Conservation (phyloP, 2,113 vertebrate species). For the Urocitellus parryii region DNA sequence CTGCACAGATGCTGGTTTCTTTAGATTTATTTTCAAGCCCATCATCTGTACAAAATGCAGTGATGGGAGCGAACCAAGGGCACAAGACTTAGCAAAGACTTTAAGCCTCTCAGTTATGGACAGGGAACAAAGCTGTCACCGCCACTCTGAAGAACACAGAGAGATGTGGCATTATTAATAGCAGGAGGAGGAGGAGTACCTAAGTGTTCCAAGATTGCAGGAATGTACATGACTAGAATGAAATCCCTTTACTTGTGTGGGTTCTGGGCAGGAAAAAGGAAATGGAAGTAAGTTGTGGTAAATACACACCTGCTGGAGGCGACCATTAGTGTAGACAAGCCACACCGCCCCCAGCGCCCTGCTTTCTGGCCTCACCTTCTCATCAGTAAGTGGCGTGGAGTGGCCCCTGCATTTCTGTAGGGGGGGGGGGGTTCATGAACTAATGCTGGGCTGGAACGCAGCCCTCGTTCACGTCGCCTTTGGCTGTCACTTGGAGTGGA, state of each 20-base stretch:
- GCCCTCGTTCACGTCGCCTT: neutral
- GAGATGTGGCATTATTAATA: no score
- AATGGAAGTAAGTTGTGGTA: neutral
- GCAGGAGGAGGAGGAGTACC: no score
- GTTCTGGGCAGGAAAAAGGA: neutral
- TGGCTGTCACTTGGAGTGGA: neutral
- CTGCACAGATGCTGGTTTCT: neutral
- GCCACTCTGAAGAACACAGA: neutral
- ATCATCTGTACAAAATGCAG: neutral
- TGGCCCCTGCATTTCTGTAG: no score
- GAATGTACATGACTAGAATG: neutral
- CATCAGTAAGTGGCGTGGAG: neutral
- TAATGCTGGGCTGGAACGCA: accelerated
- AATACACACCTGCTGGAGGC: no score
- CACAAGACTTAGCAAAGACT: neutral
- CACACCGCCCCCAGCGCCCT: neutral
- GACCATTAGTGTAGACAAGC: neutral
- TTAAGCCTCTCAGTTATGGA: neutral
- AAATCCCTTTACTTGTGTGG: neutral
- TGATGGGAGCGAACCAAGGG: neutral
- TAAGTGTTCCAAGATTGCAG: neutral
- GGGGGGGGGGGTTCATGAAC: neutral
- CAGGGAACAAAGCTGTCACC: neutral
- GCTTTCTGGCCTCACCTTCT: neutral
- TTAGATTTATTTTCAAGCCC: neutral